phyloP scores from a whole-genome alignment of 2,797 vertebrate genomes.

The Acomys russatus region DNA sequence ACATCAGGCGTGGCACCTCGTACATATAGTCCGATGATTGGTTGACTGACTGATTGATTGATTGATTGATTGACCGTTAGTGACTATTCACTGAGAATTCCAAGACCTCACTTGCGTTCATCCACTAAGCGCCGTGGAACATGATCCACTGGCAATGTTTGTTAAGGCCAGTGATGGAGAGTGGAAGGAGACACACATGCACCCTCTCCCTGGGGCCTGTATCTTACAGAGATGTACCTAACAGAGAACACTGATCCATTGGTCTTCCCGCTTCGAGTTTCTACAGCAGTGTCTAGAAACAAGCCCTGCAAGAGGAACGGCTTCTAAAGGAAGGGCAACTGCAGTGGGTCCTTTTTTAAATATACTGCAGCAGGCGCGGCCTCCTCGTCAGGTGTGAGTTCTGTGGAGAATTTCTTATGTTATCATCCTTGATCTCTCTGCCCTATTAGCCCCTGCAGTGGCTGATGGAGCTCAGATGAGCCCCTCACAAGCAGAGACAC shows the following conservation, averaged over 20 bases:
- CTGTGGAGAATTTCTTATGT: not conserved
- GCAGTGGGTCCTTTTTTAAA: not conserved
- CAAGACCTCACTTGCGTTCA: not conserved
- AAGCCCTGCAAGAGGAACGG: not conserved
- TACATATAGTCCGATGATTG: not conserved
- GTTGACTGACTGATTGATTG: no score
- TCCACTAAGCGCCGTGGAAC: not conserved
- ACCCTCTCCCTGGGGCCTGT: not conserved
- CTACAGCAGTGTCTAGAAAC: not conserved
- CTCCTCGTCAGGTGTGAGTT: not conserved
- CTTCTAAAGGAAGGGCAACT: not conserved
- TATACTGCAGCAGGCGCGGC: not conserved
- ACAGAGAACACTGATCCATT: not conserved
- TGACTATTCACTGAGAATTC: not conserved
- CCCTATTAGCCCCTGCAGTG: fast-evolving
- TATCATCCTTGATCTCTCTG: not conserved
- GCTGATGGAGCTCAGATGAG: not conserved
- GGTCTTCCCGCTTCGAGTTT: constrained; percentile 15
- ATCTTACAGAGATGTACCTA: not conserved
- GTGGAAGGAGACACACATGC: not conserved
- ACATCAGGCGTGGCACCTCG: not conserved
- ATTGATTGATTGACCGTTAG: not conserved
- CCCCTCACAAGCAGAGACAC: not conserved
- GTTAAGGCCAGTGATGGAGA: not conserved
- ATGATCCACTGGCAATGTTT: not conserved